These are phyloP conservation scores for Ganaspis brasiliensis DNA, from an alignment of 2,888 invertebrate species.

Conservation along the genomic window DNA sequence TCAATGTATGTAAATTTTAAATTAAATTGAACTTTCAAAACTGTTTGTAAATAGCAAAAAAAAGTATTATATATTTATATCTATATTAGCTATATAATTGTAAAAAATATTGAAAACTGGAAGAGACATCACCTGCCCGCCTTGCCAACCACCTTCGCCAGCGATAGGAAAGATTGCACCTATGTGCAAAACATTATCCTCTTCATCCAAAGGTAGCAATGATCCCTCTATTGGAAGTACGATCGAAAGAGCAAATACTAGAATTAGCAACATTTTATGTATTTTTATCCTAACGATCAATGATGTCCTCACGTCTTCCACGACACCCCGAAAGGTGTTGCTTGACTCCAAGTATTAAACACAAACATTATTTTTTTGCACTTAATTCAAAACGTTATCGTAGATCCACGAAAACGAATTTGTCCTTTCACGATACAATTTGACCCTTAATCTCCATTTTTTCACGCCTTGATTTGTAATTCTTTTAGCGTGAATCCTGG, in stretches of 20 bases:
- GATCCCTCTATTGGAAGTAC: conserved; percentile 65
- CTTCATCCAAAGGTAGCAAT: conserved; percentile 75
- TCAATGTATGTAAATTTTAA: too few species aligned
- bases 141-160: conserved; percentile 98
- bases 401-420: neutral
- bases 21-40: too few species aligned
- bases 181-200: conserved; percentile 92
- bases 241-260: conserved; percentile 58
- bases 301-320: conserved; percentile 23
- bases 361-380: conserved; percentile 19
- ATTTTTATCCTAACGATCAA: conserved; percentile 36
- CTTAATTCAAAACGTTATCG: neutral
- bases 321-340: neutral
- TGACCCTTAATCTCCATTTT: conserved; percentile 45
- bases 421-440: conserved; percentile 16
- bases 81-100: too few species aligned
- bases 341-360: conserved; percentile 9
- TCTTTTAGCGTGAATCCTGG: conserved; percentile 13
- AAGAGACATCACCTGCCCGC: conserved; percentile 87
- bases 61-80: too few species aligned
- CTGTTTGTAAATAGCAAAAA: too few species aligned
- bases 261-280: conserved; percentile 58
- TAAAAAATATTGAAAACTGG: neutral
- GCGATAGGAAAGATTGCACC: conserved; percentile 99
- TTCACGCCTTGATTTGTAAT: conserved; percentile 37